Evolutionary conservation across 2,113 vertebrate species (phyloP), one percentile per base, ranked within the genome.

Genomic region (Pelvicachromis taeniatus): DNA sequence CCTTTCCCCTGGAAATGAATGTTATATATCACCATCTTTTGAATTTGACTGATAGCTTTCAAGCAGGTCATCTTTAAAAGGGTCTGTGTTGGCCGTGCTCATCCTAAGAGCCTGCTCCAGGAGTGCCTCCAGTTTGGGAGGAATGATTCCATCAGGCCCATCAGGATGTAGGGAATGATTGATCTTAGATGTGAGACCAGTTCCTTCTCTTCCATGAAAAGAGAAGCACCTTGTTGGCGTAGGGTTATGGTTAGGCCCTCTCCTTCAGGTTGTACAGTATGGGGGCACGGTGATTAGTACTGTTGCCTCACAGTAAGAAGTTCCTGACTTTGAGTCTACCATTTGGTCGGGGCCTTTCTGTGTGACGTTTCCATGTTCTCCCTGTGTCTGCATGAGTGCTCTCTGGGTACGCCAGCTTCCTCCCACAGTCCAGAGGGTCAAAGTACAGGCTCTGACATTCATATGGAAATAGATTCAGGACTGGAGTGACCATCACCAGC

Each of bases 151-250:
- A 0, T 99, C 98, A 23, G 97, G 95, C 99, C 98, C 98, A 99
- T 98, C 80, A 99, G 92, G 85, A 99, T 99, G 93, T 99, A 99
- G 91, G 99, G 99, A 82, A 99, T 99, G 93, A 99, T 99, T 61
- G 99, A 99, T 85, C 98, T 99, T 79, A 16, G 1, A 12, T 1
- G 12, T 65, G 19, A 77, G 12, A 5, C 31, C 9, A 0, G 5
- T 29, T 7, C 16, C 31, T 61, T 61, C 58, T 19, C 1, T 61
- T 1, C 55, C 55, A 31, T 35, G 16, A 35, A 16, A 61, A 19
- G 17, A 61, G 58, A 61, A 61, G 31, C 31, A 61, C 2, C 58
- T 2, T n/a, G 31, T 61, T 61, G 31, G 58, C 1, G 5, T 61
- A 26, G 26, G 26, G 26, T 26, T 26, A 26, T 26, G 26, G 26